Evolutionary conservation across 2,888 invertebrate genomes (phyloP).

Genomic region (Drosophila mercatorum): DNA sequence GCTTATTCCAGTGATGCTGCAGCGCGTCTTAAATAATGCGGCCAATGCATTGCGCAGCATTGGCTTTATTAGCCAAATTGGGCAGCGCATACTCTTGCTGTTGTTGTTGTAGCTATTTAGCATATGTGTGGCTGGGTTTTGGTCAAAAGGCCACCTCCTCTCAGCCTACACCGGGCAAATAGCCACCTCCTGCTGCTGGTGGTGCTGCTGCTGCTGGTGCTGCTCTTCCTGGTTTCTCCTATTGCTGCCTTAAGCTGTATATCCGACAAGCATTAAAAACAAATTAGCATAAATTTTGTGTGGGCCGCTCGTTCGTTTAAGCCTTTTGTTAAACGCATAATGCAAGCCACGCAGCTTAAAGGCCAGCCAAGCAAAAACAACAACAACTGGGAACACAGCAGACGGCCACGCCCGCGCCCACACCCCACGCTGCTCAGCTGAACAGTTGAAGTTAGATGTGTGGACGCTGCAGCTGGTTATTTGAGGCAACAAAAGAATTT

Average conservation of each 20-base stretch:
- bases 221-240: no score
- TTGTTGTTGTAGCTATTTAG: conserved; percentile 3
- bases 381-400: neutral
- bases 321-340: conserved; percentile 50
- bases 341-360: conserved; percentile 45
- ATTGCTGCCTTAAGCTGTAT: conserved; percentile 5
- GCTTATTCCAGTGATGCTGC: conserved; percentile 25
- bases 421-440: neutral
- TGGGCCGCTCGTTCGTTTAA: conserved; percentile 14
- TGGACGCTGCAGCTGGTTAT: conserved; percentile 21
- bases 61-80: conserved; percentile 18
- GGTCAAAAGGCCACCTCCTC: neutral
- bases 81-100: conserved; percentile 4
- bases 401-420: neutral
- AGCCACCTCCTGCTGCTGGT: neutral
- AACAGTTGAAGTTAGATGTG: conserved; percentile 32
- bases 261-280: conserved; percentile 59
- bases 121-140: conserved; percentile 3
- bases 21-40: conserved; percentile 6
- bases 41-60: conserved; percentile 20
- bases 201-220: no score
- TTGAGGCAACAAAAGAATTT: conserved; percentile 55
- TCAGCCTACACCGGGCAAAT: neutral
- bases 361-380: conserved; percentile 9
- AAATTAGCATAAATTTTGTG: conserved; percentile 64